A percentile compares a stretch with the other conserved stretches of the same genome.
phyloP scores from a whole-genome alignment of 1,140 invertebrate genomes.

The Homarus americanus region DNA sequence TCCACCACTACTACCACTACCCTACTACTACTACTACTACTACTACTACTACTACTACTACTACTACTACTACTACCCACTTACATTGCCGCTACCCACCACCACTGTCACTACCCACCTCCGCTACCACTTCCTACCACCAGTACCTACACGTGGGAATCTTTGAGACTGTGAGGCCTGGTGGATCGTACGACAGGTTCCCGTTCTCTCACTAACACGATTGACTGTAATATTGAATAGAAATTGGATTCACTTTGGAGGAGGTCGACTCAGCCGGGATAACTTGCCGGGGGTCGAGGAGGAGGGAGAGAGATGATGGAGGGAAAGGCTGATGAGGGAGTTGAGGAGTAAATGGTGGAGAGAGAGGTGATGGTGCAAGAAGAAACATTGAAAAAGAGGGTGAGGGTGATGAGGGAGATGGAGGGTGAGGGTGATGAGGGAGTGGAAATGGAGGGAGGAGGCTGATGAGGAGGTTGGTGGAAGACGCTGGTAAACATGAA shows the following conservation, averaged over 20 bases:
- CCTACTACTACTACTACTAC: not conserved
- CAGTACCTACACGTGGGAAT: not conserved
- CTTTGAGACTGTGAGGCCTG: not conserved
- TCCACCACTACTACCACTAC: no score
- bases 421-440: not conserved
- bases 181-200: not conserved
- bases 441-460: not conserved
- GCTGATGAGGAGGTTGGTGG: not conserved
- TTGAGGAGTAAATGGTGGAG: not conserved
- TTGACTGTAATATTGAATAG: conserved; percentile 46
- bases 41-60: not conserved
- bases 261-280: conserved; percentile 22
- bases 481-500: not conserved
- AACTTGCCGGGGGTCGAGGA: not conserved
- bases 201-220: conserved; percentile 29
- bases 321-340: not conserved
- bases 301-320: not conserved
- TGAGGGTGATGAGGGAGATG: not conserved
- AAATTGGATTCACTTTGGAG: conserved; percentile 36
- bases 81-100: not conserved
- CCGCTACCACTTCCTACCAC: not conserved
- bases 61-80: not conserved
- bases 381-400: not conserved
- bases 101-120: not conserved
- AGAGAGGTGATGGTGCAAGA: not conserved